These are phyloP conservation scores for Ctenicera cuprea DNA, from an alignment of 2,888 invertebrate genomes.

Conservation along the genomic window DNA sequence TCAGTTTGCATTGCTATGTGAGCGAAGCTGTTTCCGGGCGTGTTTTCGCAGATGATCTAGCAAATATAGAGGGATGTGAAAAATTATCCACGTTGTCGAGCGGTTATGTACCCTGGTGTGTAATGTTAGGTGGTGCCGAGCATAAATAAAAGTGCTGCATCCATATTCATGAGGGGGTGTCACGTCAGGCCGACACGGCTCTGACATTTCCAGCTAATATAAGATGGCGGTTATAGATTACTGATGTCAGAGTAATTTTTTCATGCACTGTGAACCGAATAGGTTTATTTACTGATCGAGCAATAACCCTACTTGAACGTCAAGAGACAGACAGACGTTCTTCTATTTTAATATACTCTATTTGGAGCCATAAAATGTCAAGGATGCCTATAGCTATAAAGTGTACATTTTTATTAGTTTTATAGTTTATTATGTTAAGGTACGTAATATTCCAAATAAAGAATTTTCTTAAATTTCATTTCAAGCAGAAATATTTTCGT, in stretches of 20 bases:
- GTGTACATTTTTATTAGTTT: no score
- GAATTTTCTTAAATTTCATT: no score
- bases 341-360: not conserved
- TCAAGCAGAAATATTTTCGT: no score
- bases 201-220: constrained; percentile 68
- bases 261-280: constrained; percentile 41
- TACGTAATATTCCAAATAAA: no score
- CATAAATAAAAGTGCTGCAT: constrained; percentile 61
- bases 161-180: constrained; percentile 66
- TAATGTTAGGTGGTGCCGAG: constrained; percentile 51
- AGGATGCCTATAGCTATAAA: no score
- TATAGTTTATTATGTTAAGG: no score
- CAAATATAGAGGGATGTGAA: constrained; percentile 35
- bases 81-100: constrained; percentile 46
- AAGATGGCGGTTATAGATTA: constrained; percentile 69
- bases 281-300: constrained; percentile 49
- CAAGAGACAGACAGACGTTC: not conserved
- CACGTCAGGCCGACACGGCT: constrained; percentile 61
- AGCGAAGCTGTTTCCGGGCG: not conserved
- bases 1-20: not conserved
- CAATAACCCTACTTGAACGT: constrained; percentile 8
- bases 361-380: not conserved
- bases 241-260: constrained; percentile 64
- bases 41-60: constrained; percentile 15
- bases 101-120: constrained; percentile 48